Evolutionary conservation across 2,113 vertebrate species (phyloP), one percentile per base, ranked within the genome.

Genomic region (Cephalopterus ornatus): DNA sequence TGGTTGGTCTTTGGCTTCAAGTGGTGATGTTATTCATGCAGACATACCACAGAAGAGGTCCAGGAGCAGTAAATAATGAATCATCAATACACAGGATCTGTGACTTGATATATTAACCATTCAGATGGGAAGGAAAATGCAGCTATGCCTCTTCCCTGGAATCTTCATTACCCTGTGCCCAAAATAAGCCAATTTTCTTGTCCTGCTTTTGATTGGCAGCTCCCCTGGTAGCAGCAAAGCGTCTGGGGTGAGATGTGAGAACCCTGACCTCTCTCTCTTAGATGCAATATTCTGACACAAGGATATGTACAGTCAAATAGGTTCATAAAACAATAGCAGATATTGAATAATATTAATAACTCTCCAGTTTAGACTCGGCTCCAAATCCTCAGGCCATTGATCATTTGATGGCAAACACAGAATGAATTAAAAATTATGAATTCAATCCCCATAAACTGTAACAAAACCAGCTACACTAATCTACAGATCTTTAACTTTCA

Each of bases 371-470:
- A 78, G 47, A 70, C 2, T 1, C 5, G 50, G 55, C 27, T 55
- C 37, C 21, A 70, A 28, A 80, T 32, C 33, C 75, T 85, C 58
- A 61, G n/a, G 21, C 9, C 8, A 27, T 21, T 77, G 30, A 21
- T 4, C 1, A 0, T 46, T 67, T 62, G 32, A 61, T 2, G 0
- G 4, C 14, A 85, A 91, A 46, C 9, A 77, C 2, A 59, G 33
- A 81, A 71, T 13, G 2, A 44, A 55, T 68, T 75, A 71, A 52
- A 71, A 73, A 42, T 10, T 53, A 39, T 56, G 75, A 21, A 44
- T 82, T 75, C 3, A 37, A 6, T 87, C 89, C 6, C 11, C 35
- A 42, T 63, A 62, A 74, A 63, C 6, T 21, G 22, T 33, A 74
- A 33, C 26, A 94, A 70, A 75, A 20, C 1, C 3, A 63, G 22